Percentiles rank a stretch among this genome's conserved stretches.
Conservation (phyloP, 2,797 vertebrate genomes). For the Hypotaenidia philippensis region DNA sequence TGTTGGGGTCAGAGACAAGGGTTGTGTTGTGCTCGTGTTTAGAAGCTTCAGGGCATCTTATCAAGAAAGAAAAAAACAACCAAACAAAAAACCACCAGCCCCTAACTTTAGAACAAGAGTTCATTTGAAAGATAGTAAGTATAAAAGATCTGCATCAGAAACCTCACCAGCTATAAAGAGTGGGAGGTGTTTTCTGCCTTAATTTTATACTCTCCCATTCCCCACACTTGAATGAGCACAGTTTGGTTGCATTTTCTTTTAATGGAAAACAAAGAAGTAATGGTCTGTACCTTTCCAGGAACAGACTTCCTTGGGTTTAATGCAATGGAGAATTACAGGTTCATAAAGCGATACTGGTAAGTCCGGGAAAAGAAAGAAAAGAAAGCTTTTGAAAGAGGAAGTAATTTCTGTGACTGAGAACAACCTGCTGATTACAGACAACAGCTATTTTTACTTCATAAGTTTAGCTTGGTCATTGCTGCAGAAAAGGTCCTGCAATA, state of each 20-base stretch:
- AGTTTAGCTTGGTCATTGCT: background rate
- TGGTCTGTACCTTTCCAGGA: constrained; percentile 48
- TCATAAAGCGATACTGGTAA: background rate
- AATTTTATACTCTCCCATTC: constrained; percentile 48
- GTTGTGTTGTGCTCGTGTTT: background rate
- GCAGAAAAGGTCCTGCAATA: background rate
- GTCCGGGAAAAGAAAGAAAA: background rate
- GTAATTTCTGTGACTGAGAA: background rate
- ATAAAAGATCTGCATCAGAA: constrained; percentile 33
- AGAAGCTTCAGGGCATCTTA: background rate
- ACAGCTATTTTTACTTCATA: background rate
- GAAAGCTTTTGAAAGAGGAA: background rate
- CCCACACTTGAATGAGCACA: constrained; percentile 32
- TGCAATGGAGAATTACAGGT: constrained; percentile 25
- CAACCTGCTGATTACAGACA: background rate
- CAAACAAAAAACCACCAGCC: too few species aligned
- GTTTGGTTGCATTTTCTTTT: constrained; percentile 65
- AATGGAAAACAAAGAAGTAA: constrained; percentile 62
- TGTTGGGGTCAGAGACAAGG: background rate
- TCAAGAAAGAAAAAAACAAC: background rate
- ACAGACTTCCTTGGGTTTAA: constrained; percentile 18
- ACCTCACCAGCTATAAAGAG: background rate
- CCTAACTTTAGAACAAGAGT: background rate
- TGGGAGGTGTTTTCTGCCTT: constrained; percentile 36
- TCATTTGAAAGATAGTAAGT: constrained; percentile 28